Evolutionary conservation across 2,888 invertebrate species (phyloP).

Genomic region (Calliscelio sp.): DNA sequence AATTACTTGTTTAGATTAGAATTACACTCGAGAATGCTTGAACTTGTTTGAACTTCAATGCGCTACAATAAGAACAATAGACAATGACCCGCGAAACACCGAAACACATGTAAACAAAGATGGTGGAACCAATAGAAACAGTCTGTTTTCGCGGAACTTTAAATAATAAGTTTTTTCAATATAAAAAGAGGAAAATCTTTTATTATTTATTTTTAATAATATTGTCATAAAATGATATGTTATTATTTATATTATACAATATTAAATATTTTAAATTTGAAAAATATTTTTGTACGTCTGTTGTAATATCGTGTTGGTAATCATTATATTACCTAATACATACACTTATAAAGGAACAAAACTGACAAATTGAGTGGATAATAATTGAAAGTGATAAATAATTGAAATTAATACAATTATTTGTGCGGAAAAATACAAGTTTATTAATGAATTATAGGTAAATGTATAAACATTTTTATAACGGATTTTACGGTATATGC

Average conservation of each 20-base stretch:
- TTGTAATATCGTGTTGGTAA: conserved; percentile 4
- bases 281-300: too few species aligned
- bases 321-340: not conserved
- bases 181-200: not conserved
- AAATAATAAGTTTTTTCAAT: not conserved
- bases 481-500: not conserved
- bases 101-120: conserved; percentile 7
- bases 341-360: conserved; percentile 10
- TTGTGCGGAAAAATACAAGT: conserved; percentile 10
- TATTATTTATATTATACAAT: too few species aligned
- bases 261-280: too few species aligned
- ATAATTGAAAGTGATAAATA: too few species aligned
- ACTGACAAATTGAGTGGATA: not conserved
- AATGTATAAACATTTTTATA: conserved; percentile 14
- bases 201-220: conserved; percentile 10
- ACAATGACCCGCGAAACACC: not conserved
- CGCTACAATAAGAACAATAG: not conserved
- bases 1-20: not conserved
- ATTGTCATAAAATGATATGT: not conserved
- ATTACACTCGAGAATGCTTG: not conserved
- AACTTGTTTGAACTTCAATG: not conserved
- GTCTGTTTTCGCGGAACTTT: not conserved
- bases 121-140: conserved; percentile 18
- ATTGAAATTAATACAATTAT: not conserved
- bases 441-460: conserved; percentile 15